Base-by-base conservation (phyloP, 1,140 invertebrate species). In the Belonocnema kinseyi region DNA sequence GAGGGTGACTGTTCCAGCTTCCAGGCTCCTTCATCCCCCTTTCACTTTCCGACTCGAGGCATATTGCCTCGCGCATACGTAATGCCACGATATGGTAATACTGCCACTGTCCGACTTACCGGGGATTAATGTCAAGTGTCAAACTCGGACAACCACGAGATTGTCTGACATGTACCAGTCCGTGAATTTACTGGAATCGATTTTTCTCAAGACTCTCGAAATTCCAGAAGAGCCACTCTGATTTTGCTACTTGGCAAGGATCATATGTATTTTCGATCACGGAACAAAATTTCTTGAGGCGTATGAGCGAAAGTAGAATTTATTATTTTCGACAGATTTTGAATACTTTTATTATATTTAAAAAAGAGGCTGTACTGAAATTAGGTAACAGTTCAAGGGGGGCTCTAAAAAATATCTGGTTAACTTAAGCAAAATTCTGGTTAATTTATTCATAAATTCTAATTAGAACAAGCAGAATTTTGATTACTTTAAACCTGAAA, bases 81-180 rank as follows among this genome's bases (percentile, higher is more conserved):
- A 84, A 82, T 82, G 75, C 75, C 72, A 80, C 80, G 77, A 81
- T 80, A 80, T 79, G 74, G 74, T 80, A 79, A 82, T 81, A 77
- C 79, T 76, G 77, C 80, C 83, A 82, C 77, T 84, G 83, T 82
- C 83, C 83, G 78, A 81, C 83, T 82, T 80, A 81, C 78, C 74
- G 79, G 81, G 78, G 84, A 85, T 83, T 82, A 82, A 82, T 84
- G 84, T 84, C 82, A 85, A 85, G 82, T 85, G 84, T 83, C 84
- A 81, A 85, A 83, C 76, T 83, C 81, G 79, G 78, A 82, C 73
- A 71, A 73, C 76, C 82, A 79, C 79, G 13, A 76, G 50, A 73
- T 72, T 77, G 71, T 83, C 82, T 81, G 78, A 46, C 72, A 76
- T 61, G 19, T 79, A 80, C 61, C 79, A 78, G 78, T 58, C 77